phyloP scores from a whole-genome alignment of 2,113 vertebrate species.

The Eurystomus gularis region DNA sequence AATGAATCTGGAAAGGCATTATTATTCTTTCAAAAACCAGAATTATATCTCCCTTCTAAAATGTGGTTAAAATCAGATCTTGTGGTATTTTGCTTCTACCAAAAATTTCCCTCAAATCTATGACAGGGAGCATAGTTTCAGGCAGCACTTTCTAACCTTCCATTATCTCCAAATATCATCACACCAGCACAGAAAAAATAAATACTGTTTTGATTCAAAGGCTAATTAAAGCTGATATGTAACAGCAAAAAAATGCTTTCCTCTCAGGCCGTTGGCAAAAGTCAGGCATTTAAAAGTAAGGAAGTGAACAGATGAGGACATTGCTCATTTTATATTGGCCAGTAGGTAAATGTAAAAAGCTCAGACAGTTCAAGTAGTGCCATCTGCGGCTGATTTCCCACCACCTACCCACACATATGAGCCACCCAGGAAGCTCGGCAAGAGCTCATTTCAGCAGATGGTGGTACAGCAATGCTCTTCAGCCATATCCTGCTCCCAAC shows the following conservation, averaged over 20 bases:
- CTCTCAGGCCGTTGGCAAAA: neutral
- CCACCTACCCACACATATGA: neutral
- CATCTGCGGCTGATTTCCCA: neutral
- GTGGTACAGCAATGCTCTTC: neutral
- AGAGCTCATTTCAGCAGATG: neutral
- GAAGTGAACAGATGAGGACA: neutral
- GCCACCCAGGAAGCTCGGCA: neutral
- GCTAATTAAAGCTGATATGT: neutral
- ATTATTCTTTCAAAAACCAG: neutral
- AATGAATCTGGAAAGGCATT: constrained; percentile 20
- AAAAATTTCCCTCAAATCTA: constrained; percentile 16
- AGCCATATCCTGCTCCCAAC: neutral
- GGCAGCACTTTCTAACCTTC: neutral
- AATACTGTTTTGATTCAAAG: neutral
- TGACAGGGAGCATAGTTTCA: neutral
- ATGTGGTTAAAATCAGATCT: constrained; percentile 36
- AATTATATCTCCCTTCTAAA: constrained; percentile 35
- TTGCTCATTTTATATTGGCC: neutral
- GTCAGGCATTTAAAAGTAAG: neutral
- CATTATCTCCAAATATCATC: neutral
- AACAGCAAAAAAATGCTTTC: neutral
- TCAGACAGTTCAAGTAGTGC: neutral
- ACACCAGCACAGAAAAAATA: neutral
- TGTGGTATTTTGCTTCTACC: constrained; percentile 16
- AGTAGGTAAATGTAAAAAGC: neutral